Evolutionary conservation across 1,140 invertebrate genomes (phyloP).

Genomic region (Eufriesea mexicana): DNA sequence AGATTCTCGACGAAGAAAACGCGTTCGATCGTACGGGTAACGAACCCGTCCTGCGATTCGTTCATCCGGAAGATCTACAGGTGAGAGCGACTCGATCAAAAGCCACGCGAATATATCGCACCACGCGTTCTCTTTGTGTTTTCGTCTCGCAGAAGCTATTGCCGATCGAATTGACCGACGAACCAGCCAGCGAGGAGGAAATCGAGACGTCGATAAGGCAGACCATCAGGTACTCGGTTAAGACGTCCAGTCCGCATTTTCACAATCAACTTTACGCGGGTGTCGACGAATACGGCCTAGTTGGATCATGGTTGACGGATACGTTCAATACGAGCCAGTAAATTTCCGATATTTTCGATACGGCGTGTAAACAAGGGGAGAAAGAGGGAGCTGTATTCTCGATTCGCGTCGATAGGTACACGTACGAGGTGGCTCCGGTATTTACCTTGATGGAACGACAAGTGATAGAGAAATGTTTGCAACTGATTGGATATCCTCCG

Average conservation of each 20-base stretch:
- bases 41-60: constrained; percentile 75
- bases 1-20: constrained; percentile 72
- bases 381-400: background rate
- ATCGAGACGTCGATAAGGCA: constrained; percentile 83
- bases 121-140: too few relatives aligned
- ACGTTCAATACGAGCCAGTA: constrained; percentile 91
- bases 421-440: constrained; percentile 90
- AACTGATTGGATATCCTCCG: constrained; percentile 86
- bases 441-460: constrained; percentile 88
- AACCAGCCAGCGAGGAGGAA: constrained; percentile 79
- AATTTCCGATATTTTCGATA: constrained; percentile 17
- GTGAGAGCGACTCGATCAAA: constrained; percentile 58
- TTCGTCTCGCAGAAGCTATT: constrained; percentile 79
- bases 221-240: constrained; percentile 87
- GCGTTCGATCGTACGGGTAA: constrained; percentile 68
- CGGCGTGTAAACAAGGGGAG: too few relatives aligned
- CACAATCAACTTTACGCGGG: constrained; percentile 91
- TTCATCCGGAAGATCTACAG: constrained; percentile 77
- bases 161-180: constrained; percentile 80
- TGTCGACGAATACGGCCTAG: constrained; percentile 88
- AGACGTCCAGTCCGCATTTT: constrained; percentile 88
- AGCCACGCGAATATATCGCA: background rate
- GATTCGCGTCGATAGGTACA: constrained; percentile 80
- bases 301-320: constrained; percentile 89
- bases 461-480: constrained; percentile 84